phyloP scores from a whole-genome alignment of 2,888 invertebrate species.

The Drosophila eohydei region DNA sequence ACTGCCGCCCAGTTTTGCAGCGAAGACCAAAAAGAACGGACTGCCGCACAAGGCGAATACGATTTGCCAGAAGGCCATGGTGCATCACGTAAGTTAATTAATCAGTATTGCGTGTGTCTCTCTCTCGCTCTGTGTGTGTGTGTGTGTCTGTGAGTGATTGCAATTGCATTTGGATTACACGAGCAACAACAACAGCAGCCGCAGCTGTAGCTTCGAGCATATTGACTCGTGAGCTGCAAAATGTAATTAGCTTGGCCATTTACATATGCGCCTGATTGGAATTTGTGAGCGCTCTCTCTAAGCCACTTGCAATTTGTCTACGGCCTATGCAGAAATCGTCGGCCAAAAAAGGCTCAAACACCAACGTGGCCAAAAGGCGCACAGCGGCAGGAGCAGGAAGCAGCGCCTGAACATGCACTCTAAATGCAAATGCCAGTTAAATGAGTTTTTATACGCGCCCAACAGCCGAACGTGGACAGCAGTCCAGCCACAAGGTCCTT shows the following conservation, averaged over 20 bases:
- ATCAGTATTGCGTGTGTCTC: constrained; percentile 32
- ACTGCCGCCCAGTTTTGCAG: constrained; percentile 79
- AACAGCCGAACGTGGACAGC: not conserved
- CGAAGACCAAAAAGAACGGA: constrained; percentile 84
- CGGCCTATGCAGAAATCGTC: constrained; percentile 34
- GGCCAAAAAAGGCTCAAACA: constrained; percentile 17
- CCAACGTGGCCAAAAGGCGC: constrained; percentile 18
- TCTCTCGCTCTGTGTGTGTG: constrained; percentile 2
- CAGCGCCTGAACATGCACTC: constrained; percentile 66
- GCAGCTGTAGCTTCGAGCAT: constrained; percentile 14
- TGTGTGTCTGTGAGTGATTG: constrained; percentile 27
- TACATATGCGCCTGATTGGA: constrained; percentile 62
- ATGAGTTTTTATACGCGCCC: constrained; percentile 71
- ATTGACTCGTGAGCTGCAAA: constrained; percentile 50
- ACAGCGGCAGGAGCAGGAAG: not conserved
- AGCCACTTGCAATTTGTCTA: constrained; percentile 50
- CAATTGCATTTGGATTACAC: constrained; percentile 41
- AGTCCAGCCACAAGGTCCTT: constrained; percentile 6
- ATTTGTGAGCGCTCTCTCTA: constrained; percentile 37
- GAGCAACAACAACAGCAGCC: constrained; percentile 16
- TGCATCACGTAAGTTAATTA: constrained; percentile 88
- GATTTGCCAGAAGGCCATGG: constrained; percentile 88
- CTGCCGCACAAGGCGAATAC: constrained; percentile 84
- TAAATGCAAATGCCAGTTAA: constrained; percentile 79
- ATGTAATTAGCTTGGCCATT: constrained; percentile 73